Base-by-base conservation (phyloP, 2,888 invertebrate species). In the Scrobipalpa costella region DNA sequence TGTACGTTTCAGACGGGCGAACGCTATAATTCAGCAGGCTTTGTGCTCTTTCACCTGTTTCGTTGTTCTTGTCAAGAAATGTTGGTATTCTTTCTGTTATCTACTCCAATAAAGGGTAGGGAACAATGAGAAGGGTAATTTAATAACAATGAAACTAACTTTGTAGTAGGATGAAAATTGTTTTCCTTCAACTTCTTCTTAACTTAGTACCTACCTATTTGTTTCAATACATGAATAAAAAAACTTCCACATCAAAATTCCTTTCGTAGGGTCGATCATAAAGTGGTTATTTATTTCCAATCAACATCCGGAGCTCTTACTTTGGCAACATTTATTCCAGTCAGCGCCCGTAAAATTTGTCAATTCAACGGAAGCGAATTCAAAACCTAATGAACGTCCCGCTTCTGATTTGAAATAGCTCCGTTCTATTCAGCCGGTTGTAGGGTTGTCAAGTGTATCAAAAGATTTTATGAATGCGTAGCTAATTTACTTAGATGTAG, bases 311-410 rank as follows among this genome's bases (percentile, higher is more conserved):
- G n/a, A n/a, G n/a, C n/a, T 13, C 40, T 40, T 40, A 13, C 13
- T 40, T 13, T 40, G 40, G 7, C 8, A 17, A 50, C 19, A 17
- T 17, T 50, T 44, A 55, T 44, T 50, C 33, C 36, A 27, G 38
- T 44, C 76, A 70, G 71, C 75, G 71, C 67, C 66, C 65, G 64
- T 65, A 69, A 79, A 77, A 76, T 80, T 69, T 63, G 69, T 69
- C 70, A 60, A 76, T 79, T 78, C 73, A 72, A 61, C 63, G 69
- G 73, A 80, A 77, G 68, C 71, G 74, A 75, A 78, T 79, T 80
- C 76, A 72, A 76, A 79, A 76, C 73, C 74, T 76, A 82, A 82
- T 80, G 80, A 81, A 77, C 71, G 73, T 71, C 69, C 73, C 67
- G 70, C 77, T 80, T 75, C 77, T 76, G 76, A 76, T 79, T 77